These are phyloP conservation scores for Pedionomus torquatus DNA, from an alignment of 2,113 vertebrate genomes.

Conservation along the genomic window DNA sequence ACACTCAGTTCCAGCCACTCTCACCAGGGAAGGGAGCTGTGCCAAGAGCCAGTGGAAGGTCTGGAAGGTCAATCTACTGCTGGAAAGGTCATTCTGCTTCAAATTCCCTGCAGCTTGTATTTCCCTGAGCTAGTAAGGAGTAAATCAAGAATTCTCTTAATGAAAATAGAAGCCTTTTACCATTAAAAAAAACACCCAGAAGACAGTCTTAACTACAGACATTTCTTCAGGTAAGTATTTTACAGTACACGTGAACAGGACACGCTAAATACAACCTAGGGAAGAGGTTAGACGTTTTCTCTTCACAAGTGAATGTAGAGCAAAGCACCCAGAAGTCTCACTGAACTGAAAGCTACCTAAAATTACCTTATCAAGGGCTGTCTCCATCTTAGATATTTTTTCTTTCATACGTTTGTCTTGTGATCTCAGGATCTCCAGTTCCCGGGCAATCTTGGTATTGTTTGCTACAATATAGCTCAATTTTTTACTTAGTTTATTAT, in stretches of 20 bases:
- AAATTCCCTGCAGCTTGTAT: neutral
- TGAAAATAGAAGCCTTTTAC: neutral
- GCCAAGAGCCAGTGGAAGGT: neutral
- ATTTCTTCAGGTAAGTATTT: neutral
- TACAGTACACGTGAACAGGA: neutral
- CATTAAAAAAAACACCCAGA: neutral
- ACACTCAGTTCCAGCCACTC: neutral
- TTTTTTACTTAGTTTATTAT: conserved; percentile 72
- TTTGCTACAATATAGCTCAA: conserved; percentile 71
- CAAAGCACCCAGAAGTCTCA: neutral
- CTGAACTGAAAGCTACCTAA: conserved; percentile 64
- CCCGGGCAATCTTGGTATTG: conserved; percentile 76
- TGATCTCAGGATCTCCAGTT: conserved; percentile 76
- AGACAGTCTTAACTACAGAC: neutral
- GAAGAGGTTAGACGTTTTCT: neutral
- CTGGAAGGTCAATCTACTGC: neutral
- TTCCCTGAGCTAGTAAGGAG: neutral
- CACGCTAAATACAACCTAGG: neutral
- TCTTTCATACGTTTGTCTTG: conserved; percentile 77
- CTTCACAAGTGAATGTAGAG: neutral
- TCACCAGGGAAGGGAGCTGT: neutral
- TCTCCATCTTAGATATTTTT: conserved; percentile 79
- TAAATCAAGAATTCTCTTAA: neutral
- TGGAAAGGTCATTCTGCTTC: neutral
- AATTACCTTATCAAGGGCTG: conserved; percentile 84